Conservation (phyloP, 1,140 invertebrate genomes). For the Lordiphosa clarofinis region DNA sequence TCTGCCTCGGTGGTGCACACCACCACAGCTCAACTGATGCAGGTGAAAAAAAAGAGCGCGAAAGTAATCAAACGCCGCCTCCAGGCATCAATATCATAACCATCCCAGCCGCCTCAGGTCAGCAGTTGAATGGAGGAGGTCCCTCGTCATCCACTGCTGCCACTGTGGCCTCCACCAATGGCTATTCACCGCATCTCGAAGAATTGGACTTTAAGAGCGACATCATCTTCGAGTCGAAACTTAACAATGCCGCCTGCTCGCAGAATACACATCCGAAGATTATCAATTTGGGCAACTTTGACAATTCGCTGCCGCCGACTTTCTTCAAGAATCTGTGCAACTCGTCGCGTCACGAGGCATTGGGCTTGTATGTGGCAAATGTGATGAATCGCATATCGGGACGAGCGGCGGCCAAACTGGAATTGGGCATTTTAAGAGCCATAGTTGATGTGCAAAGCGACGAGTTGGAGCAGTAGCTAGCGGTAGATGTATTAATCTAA, state of each 20-base stretch:
- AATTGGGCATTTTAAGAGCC: slow-evolving; percentile 66
- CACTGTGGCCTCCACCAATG: slow-evolving; percentile 68
- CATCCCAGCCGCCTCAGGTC: slow-evolving; percentile 61
- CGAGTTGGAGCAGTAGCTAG: slow-evolving; percentile 57
- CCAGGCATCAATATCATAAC: slow-evolving; percentile 73
- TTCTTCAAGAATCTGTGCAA: slow-evolving; percentile 78
- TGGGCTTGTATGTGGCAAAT: slow-evolving; percentile 74
- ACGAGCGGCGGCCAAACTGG: slow-evolving; percentile 65
- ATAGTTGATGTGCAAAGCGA: slow-evolving; percentile 75
- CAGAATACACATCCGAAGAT: slow-evolving; percentile 42
- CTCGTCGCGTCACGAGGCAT: slow-evolving; percentile 69
- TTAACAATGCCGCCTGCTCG: slow-evolving; percentile 37
- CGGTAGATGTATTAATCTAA: slow-evolving; percentile 3
- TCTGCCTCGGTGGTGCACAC: slow-evolving; percentile 48
- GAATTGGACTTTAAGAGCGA: slow-evolving; percentile 74
- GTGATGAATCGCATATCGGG: slow-evolving; percentile 70
- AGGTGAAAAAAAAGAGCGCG: slow-evolving; percentile 66
- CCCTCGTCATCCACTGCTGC: slow-evolving; percentile 61
- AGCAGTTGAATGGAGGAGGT: slow-evolving; percentile 51
- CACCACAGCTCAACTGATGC: slow-evolving; percentile 56
- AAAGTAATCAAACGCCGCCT: slow-evolving; percentile 54
- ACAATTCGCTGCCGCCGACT: slow-evolving; percentile 71
- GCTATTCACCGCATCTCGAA: slow-evolving; percentile 69
- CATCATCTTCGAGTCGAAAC: slow-evolving; percentile 69
- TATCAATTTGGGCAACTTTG: slow-evolving; percentile 73